Evolutionary conservation across 2,113 vertebrate species (phyloP), one percentile per base, ranked within the genome.

Genomic region (Microtus montanus): DNA sequence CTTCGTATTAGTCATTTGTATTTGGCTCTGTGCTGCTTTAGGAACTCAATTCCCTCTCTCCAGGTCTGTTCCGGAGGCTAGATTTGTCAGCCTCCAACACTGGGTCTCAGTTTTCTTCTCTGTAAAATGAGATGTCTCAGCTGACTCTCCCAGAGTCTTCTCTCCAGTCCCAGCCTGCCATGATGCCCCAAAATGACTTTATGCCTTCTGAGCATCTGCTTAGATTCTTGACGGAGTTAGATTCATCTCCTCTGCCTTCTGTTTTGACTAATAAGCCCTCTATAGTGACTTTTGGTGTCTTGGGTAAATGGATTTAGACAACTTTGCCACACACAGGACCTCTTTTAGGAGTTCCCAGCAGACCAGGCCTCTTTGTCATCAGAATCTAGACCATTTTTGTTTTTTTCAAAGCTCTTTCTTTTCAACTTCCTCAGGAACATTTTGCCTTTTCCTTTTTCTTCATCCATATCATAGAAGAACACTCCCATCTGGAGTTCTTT

Each of bases 21-120:
- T 87, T 78, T 94, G 87, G 2, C 6, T 87, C 3, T 64, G 3
- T 33, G 28, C 52, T 78, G 33, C 61, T 47, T 88, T 58, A 75
- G n/a, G 61, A 89, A 94, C 44, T 41, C n/a, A 24, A 33, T 14
- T 86, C 17, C 12, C 58, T 35, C 17, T 94, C 38, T 47, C 49
- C 87, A 63, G 38, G 82, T 58, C 35, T 33, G 7, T 54, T 33
- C 47, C 3, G 6, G 41, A 49, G 41, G 52, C n/a, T 35, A 80
- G 28, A 92, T 87, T 41, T 80, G 33, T 77, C 52, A 28, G 38
- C 52, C 44, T 93, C 63, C 7, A 89, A 83, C 14, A 44, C 44
- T 28, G 74, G 49, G 2, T 75, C 84, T 96, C 87, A 44, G 82
- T 95, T 97, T 96, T 24, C 77, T 85, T 74, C 54, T 61, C 74